Base-by-base conservation (phyloP, 2,113 vertebrate genomes). In the Scalopus aquaticus region DNA sequence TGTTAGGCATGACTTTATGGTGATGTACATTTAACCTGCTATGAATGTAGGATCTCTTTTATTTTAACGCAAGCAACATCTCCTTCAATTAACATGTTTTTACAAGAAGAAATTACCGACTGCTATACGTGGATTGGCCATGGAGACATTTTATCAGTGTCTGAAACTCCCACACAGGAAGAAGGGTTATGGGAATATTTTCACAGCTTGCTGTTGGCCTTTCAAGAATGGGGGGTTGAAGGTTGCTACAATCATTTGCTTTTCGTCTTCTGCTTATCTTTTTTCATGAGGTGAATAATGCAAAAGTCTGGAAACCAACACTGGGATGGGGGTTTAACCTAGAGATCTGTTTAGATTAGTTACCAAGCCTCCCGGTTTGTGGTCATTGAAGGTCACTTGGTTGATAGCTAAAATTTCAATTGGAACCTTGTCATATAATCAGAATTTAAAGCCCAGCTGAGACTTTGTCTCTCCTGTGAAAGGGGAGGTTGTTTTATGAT, bases 321-420 rank as follows among this genome's bases (percentile, higher is more conserved):
- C 67, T 96, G 95, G 94, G 74, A 79, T 86, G 95, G 64, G 65
- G 83, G n/a, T 60, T 94, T 91, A 97, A 96, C 92, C 94, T 97
- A 96, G 93, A 98, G 96, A 98, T 98, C 95, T 98, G 95, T 98
- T 97, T 98, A 98, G 98, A 98, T 98, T 97, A 97, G 92, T 97
- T 95, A 97, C 97, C 90, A 96, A 93, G 89, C 96, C 98, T 97
- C 96, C 85, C 96, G 97, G 95, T 72, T 94, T 97, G 28, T 95
- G 44, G 97, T 98, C 97, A 97, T 49, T 98, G 98, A 98, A 98
- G 98, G 98, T 98, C 98, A 97, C 96, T 98, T 96, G 74, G 97
- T 97, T 97, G 97, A 97, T 87, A 97, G 97, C 97, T 97, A 97
- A 98, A 98, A 98, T 97, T 97, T 98, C 97, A 96, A 94, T 88